Conservation (phyloP, 2,797 vertebrate genomes). For the Botia kubotai region DNA sequence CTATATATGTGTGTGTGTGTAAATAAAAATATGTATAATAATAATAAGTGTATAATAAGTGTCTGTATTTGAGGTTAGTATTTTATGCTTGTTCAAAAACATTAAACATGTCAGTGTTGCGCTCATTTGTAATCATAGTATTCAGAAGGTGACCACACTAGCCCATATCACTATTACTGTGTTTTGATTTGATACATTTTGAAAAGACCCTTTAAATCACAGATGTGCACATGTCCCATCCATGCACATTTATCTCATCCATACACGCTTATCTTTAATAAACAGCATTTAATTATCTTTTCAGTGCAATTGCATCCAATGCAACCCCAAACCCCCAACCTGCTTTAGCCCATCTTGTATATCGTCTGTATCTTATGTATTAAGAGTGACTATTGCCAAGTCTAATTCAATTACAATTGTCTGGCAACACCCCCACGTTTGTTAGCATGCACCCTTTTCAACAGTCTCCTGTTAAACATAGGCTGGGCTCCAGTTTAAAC, state of each 20-base stretch:
- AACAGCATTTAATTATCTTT: constrained; percentile 19
- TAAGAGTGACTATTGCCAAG: constrained; percentile 27
- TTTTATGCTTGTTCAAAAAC: too few species aligned
- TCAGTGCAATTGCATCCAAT: constrained; percentile 21
- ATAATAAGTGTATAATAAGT: too few species aligned
- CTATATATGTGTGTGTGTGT: too few species aligned
- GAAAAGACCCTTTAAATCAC: constrained; percentile 16
- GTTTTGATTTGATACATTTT: constrained; percentile 8
- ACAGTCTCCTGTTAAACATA: constrained; percentile 28
- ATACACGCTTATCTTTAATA: too few species aligned
- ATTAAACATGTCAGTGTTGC: too few species aligned
- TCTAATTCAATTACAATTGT: constrained; percentile 44
- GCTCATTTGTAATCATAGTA: too few species aligned
- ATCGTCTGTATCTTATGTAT: constrained; percentile 45
- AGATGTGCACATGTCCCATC: background rate
- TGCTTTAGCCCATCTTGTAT: background rate
- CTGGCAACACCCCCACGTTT: constrained; percentile 28
- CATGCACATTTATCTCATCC: too few species aligned
- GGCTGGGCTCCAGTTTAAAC: constrained; percentile 1
- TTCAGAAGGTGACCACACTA: too few species aligned
- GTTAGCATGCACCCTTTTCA: constrained; percentile 19
- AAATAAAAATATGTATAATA: too few species aligned
- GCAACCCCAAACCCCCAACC: too few species aligned
- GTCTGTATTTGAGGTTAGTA: too few species aligned
- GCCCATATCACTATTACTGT: background rate